Conservation (phyloP, 2,888 invertebrate species). For the Sarcophaga variegata region DNA sequence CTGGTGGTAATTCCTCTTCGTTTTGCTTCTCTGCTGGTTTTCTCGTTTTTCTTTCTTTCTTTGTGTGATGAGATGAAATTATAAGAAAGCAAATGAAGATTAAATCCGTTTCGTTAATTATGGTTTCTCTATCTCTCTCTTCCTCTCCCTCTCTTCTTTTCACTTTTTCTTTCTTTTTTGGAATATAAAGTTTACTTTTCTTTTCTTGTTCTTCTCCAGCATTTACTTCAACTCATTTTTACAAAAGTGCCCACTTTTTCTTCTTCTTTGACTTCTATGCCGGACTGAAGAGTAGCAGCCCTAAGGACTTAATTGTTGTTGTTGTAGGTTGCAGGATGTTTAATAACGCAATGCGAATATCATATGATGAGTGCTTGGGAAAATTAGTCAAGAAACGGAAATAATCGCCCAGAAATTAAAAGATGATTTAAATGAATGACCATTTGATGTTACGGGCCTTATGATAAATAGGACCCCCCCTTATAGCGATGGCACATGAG, state of each 20-base stretch:
- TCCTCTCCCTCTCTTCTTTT: constrained; percentile 5
- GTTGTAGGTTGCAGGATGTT: no score
- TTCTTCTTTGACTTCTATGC: no score
- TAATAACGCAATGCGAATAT: no score
- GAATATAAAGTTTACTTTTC: constrained; percentile 1
- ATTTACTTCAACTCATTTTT: constrained; percentile 39
- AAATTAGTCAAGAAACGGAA: constrained; percentile 17
- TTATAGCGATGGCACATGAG: background rate
- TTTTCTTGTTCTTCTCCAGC: background rate
- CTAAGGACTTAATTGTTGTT: no score
- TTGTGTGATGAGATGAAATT: constrained; percentile 28
- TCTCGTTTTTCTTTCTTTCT: background rate
- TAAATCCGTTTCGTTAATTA: constrained; percentile 66
- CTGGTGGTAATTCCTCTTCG: constrained; percentile 47
- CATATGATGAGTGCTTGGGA: no score
- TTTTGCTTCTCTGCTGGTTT: background rate
- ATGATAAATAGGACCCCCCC: background rate
- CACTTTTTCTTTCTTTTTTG: constrained; percentile 1
- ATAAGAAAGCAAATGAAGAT: constrained; percentile 57
- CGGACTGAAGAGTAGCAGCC: no score
- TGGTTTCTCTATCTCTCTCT: background rate
- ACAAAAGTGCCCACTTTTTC: constrained; percentile 25
- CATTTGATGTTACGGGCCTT: background rate
- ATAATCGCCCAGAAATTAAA: constrained; percentile 5
- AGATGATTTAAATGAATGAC: background rate